Evolutionary conservation across 2,113 vertebrate genomes (phyloP).

Genomic region (Addax nasomaculatus): DNA sequence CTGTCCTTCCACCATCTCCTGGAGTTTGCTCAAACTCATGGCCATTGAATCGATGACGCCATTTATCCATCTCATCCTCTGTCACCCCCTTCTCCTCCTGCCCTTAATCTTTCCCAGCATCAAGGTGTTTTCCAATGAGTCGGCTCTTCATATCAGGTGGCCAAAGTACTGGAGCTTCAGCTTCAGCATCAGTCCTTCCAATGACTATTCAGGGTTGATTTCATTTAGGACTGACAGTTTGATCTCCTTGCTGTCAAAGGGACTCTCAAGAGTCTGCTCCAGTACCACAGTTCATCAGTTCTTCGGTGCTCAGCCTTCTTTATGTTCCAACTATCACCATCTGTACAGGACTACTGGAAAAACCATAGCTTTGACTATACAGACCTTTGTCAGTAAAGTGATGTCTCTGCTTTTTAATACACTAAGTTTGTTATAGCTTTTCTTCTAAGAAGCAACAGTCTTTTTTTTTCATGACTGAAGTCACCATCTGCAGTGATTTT

Average conservation of each 20-base stretch:
- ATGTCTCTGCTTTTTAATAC: background rate
- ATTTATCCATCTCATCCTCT: background rate
- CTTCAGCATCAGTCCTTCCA: background rate
- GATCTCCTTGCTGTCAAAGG: background rate
- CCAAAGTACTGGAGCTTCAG: background rate
- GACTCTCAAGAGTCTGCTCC: background rate
- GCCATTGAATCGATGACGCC: rapidly evolving
- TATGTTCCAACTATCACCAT: background rate
- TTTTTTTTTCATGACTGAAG: background rate
- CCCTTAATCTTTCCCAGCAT: background rate
- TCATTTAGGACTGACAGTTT: background rate
- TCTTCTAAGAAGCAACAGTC: background rate
- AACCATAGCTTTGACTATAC: background rate
- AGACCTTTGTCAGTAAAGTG: background rate
- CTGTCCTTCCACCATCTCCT: background rate
- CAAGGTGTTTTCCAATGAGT: background rate
- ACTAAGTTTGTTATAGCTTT: background rate
- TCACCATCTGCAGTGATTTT: background rate
- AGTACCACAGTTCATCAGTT: background rate
- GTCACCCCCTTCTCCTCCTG: background rate
- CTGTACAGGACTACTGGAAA: background rate
- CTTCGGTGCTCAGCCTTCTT: background rate
- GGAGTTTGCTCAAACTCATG: background rate
- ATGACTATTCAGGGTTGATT: background rate
- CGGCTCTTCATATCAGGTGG: background rate